Conservation (phyloP, 2,797 vertebrate genomes). For the Pseudomugil gertrudae region DNA sequence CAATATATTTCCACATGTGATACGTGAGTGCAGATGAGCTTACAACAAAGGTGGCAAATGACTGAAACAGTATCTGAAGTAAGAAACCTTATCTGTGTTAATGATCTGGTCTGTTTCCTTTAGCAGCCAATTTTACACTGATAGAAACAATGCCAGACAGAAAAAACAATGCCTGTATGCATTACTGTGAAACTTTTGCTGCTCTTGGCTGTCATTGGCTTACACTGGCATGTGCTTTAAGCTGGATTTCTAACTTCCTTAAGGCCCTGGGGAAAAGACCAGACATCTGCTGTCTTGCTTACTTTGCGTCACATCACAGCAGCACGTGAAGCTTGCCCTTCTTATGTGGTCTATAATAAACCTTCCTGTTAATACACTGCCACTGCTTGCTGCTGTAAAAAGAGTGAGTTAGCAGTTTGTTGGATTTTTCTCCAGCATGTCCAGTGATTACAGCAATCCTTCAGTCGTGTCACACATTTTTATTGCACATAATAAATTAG, state of each 20-base stretch:
- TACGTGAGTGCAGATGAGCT: background rate
- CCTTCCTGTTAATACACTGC: background rate
- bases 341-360: conserved; percentile 1
- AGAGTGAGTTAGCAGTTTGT: conserved; percentile 1
- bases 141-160: conserved; percentile 8
- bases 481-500: background rate
- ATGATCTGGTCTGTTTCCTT: conserved; percentile 23
- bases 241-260: conserved; percentile 46
- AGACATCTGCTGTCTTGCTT: conserved; percentile 55
- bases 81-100: conserved; percentile 24
- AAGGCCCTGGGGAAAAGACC: conserved; percentile 46
- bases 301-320: conserved; percentile 23
- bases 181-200: background rate
- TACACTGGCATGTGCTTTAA: conserved; percentile 56
- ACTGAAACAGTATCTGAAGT: conserved; percentile 25
- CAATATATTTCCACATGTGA: background rate
- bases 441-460: background rate
- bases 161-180: background rate
- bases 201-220: conserved; percentile 24
- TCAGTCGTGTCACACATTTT: background rate
- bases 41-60: conserved; percentile 4
- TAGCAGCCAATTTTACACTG: conserved; percentile 9
- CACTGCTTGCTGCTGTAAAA: background rate
- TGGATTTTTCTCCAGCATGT: background rate
- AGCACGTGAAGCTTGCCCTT: conserved; percentile 49